Conservation (phyloP, 2,113 vertebrate species). For the Hiodon tergisus region DNA sequence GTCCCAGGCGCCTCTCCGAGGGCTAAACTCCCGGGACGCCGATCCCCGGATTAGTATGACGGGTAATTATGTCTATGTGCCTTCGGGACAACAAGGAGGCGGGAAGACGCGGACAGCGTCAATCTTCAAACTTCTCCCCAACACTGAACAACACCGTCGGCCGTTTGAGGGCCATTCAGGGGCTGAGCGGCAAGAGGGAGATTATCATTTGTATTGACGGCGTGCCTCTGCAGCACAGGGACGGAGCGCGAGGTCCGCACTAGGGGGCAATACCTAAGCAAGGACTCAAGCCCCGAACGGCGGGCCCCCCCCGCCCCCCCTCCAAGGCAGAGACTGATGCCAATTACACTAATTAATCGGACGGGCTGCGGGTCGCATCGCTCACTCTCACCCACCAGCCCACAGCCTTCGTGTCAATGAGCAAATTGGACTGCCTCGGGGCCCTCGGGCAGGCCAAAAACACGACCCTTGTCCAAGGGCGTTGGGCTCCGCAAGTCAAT, state of each 20-base stretch:
- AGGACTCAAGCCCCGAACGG: slow-evolving; percentile 33
- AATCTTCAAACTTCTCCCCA: not conserved
- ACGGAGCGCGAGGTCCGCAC: not conserved
- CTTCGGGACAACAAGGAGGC: not conserved
- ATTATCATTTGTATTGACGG: no score
- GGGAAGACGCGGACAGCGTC: not conserved
- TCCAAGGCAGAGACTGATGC: slow-evolving; percentile 42
- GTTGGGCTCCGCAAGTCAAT: slow-evolving; percentile 46
- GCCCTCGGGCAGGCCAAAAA: slow-evolving; percentile 41
- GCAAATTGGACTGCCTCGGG: slow-evolving; percentile 41
- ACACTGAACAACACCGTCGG: no score
- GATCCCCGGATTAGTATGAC: not conserved
- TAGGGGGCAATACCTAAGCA: not conserved
- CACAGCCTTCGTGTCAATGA: slow-evolving; percentile 36
- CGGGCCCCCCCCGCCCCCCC: slow-evolving; percentile 40
- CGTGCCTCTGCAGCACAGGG: no score
- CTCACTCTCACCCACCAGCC: slow-evolving; percentile 42
- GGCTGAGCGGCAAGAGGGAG: no score
- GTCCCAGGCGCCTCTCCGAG: not conserved
- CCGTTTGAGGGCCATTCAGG: no score
- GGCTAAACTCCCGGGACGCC: not conserved
- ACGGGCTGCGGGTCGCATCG: slow-evolving; percentile 42
- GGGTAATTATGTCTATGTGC: not conserved
- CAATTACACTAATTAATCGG: slow-evolving; percentile 63
- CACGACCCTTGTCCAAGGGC: slow-evolving; percentile 42